Conservation (phyloP, 1,140 invertebrate genomes). For the Hypothenemus hampei region DNA sequence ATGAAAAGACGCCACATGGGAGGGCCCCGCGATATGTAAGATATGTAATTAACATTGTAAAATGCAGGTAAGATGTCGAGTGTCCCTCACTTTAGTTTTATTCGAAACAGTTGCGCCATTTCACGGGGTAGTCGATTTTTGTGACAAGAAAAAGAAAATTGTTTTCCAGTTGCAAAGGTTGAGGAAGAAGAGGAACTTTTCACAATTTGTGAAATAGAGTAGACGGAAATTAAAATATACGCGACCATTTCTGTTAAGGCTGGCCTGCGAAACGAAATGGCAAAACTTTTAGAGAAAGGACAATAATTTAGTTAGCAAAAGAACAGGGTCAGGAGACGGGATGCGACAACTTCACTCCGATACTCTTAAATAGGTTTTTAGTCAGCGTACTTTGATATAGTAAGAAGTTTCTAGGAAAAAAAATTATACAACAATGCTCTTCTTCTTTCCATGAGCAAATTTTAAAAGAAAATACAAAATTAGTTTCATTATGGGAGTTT, state of each 20-base stretch:
- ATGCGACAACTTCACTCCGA: constrained; percentile 29
- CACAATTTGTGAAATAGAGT: constrained; percentile 16
- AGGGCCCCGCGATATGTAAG: constrained; percentile 42
- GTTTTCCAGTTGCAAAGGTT: neutral
- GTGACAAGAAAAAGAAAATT: too few species aligned
- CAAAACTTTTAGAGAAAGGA: constrained; percentile 35
- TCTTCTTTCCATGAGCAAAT: too few species aligned
- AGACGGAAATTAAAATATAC: constrained; percentile 35
- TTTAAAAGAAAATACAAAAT: too few species aligned
- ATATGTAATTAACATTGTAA: constrained; percentile 46
- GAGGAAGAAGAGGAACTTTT: constrained; percentile 8
- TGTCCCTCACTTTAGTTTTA: too few species aligned
- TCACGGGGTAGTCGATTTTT: too few species aligned
- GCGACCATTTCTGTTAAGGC: constrained; percentile 28
- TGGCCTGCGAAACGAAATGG: constrained; percentile 29
- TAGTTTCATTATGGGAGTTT: too few species aligned
- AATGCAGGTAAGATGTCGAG: constrained; percentile 40
- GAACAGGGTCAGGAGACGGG: constrained; percentile 22
- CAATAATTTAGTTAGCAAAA: constrained; percentile 36
- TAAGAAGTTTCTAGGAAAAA: constrained; percentile 12
- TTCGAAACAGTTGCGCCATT: too few species aligned
- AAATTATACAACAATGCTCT: neutral
- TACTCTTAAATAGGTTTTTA: constrained; percentile 29
- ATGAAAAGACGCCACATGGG: constrained; percentile 45
- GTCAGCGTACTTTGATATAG: constrained; percentile 27